Evolutionary conservation across 2,888 invertebrate species (phyloP).

Genomic region (Orthonevra nobilis): DNA sequence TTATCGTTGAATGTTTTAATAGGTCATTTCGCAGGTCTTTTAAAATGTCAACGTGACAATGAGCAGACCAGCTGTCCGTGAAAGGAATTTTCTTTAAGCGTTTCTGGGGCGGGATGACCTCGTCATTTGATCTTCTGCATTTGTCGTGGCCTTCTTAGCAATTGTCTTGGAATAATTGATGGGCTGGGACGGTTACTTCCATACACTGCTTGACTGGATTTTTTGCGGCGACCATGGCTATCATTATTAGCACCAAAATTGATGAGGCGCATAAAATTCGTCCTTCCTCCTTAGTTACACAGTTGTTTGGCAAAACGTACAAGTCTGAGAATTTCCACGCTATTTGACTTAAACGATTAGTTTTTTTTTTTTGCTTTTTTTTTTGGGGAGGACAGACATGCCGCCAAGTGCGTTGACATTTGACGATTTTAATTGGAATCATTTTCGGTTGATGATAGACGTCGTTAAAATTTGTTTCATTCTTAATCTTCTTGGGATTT

Average conservation of each 20-base stretch:
- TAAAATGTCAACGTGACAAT: conserved; percentile 45
- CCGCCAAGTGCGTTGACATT: conserved; percentile 39
- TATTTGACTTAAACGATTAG: conserved; percentile 35
- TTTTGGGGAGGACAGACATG: not conserved
- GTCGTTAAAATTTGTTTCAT: conserved; percentile 44
- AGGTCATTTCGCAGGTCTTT: conserved; percentile 31
- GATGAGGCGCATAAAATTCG: conserved; percentile 51
- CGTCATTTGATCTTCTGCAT: conserved; percentile 15
- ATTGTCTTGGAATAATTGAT: conserved; percentile 49
- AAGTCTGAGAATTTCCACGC: conserved; percentile 8
- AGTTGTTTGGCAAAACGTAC: conserved; percentile 9
- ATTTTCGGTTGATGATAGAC: conserved; percentile 53
- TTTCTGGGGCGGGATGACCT: conserved; percentile 3
- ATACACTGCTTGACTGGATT: conserved; percentile 46
- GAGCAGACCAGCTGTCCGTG: conserved; percentile 9
- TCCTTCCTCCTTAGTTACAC: conserved; percentile 50
- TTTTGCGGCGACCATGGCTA: conserved; percentile 55
- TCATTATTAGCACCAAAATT: conserved; percentile 57
- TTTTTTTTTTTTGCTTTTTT: no score
- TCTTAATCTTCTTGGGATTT: conserved; percentile 27
- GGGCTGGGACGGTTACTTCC: conserved; percentile 33
- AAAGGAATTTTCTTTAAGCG: no score
- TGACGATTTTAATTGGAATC: conserved; percentile 50
- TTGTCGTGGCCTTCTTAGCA: conserved; percentile 19
- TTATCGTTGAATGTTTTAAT: conserved; percentile 12